Base-by-base conservation (phyloP, 2,888 invertebrate genomes). In the Patella caerulea region DNA sequence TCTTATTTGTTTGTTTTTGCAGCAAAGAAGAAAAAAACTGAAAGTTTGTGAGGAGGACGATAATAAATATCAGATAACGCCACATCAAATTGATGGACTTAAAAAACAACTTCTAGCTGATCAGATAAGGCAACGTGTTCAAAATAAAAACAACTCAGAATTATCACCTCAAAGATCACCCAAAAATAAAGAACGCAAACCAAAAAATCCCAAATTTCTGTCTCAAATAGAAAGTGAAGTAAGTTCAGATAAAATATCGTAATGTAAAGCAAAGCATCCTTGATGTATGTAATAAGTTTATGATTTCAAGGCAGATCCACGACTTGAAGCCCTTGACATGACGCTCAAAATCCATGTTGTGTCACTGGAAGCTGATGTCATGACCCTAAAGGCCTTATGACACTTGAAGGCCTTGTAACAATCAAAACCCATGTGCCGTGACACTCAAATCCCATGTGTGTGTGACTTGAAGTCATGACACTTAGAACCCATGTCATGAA, bases 61-160 rank as follows among this genome's bases (percentile, higher is more conserved):
- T 2, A 73, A 73, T 52, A 73, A 77, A 14, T 59, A 72, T 2
- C 71, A 75, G 5, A 71, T 74, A 70, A 54, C 74, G n/a, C 78
- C 71, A n/a, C 79, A 82, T 24, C 87, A 86, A 55, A 88, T 89
- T 73, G 88, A 89, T 74, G 87, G 86, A 24, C 75, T 84, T 70
- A 86, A 88, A 79, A 87, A 86, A 78, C 87, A 87, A 75, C 76
- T 86, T 19, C 85, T 89, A 17, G 89, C 88, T 9, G 88, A 89
- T 56, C 87, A 88, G 76, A 88, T 89, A 12, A 83, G 88, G 14
- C 87, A 87, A 78, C 82, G 86, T 71, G 83, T 89, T 72, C 85
- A 85, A 79, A 85, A 78, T 19, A 86, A 87, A 69, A 59, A 45
- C 45, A 80, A 17, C 72, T 77, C 15, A 34, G 73, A 45, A 74